Conservation (phyloP, 1,140 invertebrate genomes). For the Nebria ingens region DNA sequence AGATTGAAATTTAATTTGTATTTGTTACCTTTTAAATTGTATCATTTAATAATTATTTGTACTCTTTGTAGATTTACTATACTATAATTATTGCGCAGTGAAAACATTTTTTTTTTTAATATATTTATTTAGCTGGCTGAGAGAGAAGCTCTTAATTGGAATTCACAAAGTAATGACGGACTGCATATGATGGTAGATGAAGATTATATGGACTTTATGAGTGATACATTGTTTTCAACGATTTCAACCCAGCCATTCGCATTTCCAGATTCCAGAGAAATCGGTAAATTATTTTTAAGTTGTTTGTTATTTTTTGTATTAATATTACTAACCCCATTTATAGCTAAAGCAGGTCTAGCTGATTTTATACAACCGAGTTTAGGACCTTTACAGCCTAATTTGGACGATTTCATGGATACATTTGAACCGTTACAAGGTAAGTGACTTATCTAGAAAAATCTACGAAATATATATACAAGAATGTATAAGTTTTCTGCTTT, state of each 20-base stretch:
- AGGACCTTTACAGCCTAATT: conserved; percentile 88
- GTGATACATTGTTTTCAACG: conserved; percentile 81
- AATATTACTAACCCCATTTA: conserved; percentile 23
- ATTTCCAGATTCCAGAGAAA: conserved; percentile 94
- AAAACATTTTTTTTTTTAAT: conserved; percentile 11
- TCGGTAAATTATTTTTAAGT: conserved; percentile 51
- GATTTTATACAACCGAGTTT: conserved; percentile 98
- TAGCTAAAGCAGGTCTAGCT: conserved; percentile 61
- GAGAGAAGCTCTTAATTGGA: conserved; percentile 68
- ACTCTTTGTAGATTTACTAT: too few relatives aligned
- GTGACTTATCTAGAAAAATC: neutral
- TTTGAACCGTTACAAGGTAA: conserved; percentile 73
- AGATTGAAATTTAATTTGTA: too few relatives aligned
- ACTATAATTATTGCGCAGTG: too few relatives aligned
- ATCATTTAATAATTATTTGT: too few relatives aligned
- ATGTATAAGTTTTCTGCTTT: too few relatives aligned
- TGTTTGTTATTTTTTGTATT: neutral
- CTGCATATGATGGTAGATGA: conserved; percentile 75
- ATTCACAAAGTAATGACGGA: conserved; percentile 50
- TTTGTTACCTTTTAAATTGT: too few relatives aligned
- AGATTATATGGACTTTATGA: conserved; percentile 81
- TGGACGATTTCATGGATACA: conserved; percentile 94
- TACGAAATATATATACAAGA: too few relatives aligned
- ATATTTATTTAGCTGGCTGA: conserved; percentile 52
- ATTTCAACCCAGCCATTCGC: conserved; percentile 86